Evolutionary conservation across 2,113 vertebrate species (phyloP), one percentile per base, ranked within the genome.

Genomic region (Dinomys branickii): DNA sequence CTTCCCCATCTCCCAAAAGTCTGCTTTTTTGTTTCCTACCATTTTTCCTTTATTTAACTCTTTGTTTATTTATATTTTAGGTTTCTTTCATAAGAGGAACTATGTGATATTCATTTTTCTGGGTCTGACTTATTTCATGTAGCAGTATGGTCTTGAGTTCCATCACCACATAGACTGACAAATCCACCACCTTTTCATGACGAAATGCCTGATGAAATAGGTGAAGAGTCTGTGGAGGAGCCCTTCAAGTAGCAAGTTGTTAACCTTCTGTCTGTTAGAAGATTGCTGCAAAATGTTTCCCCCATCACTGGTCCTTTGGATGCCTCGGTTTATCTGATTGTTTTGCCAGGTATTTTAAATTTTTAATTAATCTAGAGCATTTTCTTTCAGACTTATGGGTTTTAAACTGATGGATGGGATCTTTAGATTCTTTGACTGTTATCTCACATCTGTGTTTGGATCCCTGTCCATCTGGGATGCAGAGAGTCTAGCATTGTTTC

Each of bases 361-460:
- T 54, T 80, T 65, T 59, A 41, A 44, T 84, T 80, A 69, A 1
- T 87, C 81, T 44, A 54, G 33, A 84, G 54, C n/a, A 16, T 38
- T 80, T 87, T 87, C 84, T n/a, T 30, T 33, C 41, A 71, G 84
- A 95, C 3, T 2, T 30, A 0, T 0, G 35, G 9, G 52, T 61
- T 65, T 86, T 10, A 22, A 30, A 41, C 71, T 75, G 38, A 75
- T 44, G 22, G 44, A 44, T 75, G 71, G 71, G 38, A 7, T 75
- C 67, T 84, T 24, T 7, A 65, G 44, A 52, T 30, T n/a, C n/a
- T 12, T 33, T 8, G 30, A 38, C 54, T 5, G 24, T 7, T 44
- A 0, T 0, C 2, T 0, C 3, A 56, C 1, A 0, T 8, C 41
- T 47, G 26, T 8, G 30, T 10, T 14, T 7, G 9, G 28, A 63